Evolutionary conservation across 2,113 vertebrate genomes (phyloP).

Genomic region (Thalassarche chlororhynchos): DNA sequence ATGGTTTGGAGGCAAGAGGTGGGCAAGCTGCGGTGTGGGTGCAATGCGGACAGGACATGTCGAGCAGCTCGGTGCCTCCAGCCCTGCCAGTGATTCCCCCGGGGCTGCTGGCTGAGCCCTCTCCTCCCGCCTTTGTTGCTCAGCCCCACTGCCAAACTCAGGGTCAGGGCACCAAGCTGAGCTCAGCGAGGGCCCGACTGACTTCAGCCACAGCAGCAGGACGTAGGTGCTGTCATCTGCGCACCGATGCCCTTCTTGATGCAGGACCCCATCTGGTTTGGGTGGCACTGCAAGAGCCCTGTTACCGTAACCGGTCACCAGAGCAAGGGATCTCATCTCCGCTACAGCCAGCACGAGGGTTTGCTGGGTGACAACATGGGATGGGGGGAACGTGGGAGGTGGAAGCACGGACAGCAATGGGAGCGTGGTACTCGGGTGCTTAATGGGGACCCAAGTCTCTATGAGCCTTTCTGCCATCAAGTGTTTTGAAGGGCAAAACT

Average conservation of each 20-base stretch:
- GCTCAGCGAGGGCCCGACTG: background rate
- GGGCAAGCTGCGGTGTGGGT: background rate
- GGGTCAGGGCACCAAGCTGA: background rate
- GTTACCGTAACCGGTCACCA: background rate
- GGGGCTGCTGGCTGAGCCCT: background rate
- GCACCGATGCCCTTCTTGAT: accelerated
- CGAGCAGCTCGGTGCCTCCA: background rate
- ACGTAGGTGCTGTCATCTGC: background rate
- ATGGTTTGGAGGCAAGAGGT: background rate
- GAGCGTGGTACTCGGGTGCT: accelerated
- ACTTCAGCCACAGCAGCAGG: background rate
- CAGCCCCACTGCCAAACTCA: background rate
- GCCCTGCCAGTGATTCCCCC: background rate
- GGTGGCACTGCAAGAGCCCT: background rate
- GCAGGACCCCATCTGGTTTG: background rate
- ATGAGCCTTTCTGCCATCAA: background rate
- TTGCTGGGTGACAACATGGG: background rate
- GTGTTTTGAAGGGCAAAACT: background rate
- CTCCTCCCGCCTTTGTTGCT: background rate
- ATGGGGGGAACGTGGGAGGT: background rate
- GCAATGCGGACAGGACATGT: accelerated
- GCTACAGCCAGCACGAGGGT: background rate
- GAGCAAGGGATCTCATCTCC: background rate
- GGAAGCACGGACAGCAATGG: background rate
- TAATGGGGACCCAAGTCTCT: background rate